Base-by-base conservation (phyloP, 2,113 vertebrate species). In the Herpetotheres cachinnans region DNA sequence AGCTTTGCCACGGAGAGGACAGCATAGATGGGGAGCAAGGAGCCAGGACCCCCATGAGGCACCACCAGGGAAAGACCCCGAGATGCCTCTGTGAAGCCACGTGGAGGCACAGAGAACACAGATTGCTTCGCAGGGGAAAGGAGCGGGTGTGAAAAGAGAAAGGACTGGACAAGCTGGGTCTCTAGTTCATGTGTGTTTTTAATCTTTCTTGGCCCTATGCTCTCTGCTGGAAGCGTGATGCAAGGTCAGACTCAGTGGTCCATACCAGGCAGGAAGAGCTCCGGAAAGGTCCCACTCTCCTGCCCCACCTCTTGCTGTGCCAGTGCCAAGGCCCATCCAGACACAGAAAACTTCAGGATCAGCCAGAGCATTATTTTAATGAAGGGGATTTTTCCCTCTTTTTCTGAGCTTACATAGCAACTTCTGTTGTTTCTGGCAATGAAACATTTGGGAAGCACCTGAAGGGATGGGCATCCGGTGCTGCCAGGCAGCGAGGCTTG, bases 361-460 rank as follows among this genome's bases (percentile, higher is more conserved):
- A 30, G 30, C 40, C 47, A 42, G 7, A 82, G 12, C 18, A 8
- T 65, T 85, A 69, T 90, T 85, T 88, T 65, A 59, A 55, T 47
- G 12, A 74, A 69, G 11, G 0, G 9, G 0, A 0, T 6, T 40
- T 38, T 52, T n/a, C 4, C 52, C 54, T 63, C 11, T 56, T 25
- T 65, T 65, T 55, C 36, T 81, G 30, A 94, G 20, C 40, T 86
- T 81, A 70, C 6, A 6, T 25, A 36, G 46, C 58, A 93, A 13
- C 40, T 73, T 77, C 11, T 86, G 13, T 42, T 86, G 22, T 80
- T 88, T 80, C 62, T 56, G 59, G 22, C 54, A 86, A 32, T n/a
- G 14, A 76, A 90, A 38, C 1, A 1, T 40, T 86, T 3, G 13
- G 27, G 59, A 94, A 93, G 27, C 55, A 81, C 34, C 66, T 70